Percentiles rank a stretch among this genome's conserved stretches.
Conservation (phyloP, 2,797 vertebrate species). For the Crax fasciolata region DNA sequence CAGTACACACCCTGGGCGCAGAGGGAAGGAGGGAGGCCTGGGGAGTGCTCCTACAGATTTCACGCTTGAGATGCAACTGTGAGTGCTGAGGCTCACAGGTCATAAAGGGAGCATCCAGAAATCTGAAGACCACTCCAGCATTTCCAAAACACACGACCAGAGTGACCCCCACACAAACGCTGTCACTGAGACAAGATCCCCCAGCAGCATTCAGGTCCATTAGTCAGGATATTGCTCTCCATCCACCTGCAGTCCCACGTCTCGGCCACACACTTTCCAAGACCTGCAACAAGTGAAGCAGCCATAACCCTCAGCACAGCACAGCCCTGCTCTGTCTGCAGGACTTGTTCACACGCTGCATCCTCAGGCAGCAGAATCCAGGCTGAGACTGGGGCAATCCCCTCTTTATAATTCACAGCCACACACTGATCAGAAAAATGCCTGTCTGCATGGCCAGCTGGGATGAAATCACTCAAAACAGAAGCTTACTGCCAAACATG, state of each 20-base stretch:
- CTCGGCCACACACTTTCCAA: background rate
- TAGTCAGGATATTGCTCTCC: background rate
- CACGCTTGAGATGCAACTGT: background rate
- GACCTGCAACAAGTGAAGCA: accelerated
- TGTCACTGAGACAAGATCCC: background rate
- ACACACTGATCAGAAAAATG: background rate
- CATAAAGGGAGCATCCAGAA: background rate
- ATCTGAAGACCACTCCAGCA: background rate
- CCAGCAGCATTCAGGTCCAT: accelerated
- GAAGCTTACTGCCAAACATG: background rate
- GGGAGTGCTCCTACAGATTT: background rate
- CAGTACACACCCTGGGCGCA: background rate
- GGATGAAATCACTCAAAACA: background rate
- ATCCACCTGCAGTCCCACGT: background rate
- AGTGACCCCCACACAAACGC: background rate
- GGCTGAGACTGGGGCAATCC: background rate
- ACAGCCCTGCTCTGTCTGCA: background rate
- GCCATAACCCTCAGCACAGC: background rate
- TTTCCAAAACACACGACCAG: background rate
- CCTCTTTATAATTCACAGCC: background rate
- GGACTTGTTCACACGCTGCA: background rate
- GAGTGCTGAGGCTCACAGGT: background rate
- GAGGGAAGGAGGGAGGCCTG: background rate
- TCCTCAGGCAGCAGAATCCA: background rate
- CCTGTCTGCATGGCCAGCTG: accelerated